Percentiles rank a stretch among this genome's conserved stretches.
phyloP scores from a whole-genome alignment of 2,888 invertebrate species.

The Luperina nickerlii region DNA sequence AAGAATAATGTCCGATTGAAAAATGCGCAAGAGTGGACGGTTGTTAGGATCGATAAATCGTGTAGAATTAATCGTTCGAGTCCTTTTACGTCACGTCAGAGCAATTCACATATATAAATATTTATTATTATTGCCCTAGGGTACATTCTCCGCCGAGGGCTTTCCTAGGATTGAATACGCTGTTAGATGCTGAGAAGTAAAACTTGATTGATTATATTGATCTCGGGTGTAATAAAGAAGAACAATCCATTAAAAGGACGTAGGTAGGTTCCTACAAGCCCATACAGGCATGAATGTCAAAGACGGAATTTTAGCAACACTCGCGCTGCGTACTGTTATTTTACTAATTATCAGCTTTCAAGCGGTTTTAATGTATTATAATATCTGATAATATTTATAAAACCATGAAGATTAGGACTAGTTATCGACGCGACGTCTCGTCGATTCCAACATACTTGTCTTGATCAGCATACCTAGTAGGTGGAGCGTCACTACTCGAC shows the following conservation, averaged over 20 bases:
- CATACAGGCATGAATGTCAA: neutral
- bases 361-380: neutral
- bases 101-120: constrained; percentile 48
- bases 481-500: neutral
- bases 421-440: constrained; percentile 8
- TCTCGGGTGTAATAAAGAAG: neutral
- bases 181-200: constrained; percentile 29
- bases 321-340: constrained; percentile 1
- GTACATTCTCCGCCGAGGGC: constrained; percentile 7
- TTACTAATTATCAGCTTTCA: neutral
- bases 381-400: no score
- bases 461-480: constrained; percentile 23
- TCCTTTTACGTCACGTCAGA: constrained; percentile 55
- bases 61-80: constrained; percentile 52
- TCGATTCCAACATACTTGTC: neutral
- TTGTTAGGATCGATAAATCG: constrained; percentile 60
- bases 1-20: constrained; percentile 48
- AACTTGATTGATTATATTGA: constrained; percentile 20
- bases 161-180: constrained; percentile 29
- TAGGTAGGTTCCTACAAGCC: neutral
- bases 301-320: neutral
- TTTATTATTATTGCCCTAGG: constrained; percentile 49
- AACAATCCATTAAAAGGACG: neutral
- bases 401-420: constrained; percentile 12
- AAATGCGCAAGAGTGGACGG: constrained; percentile 48